These are phyloP conservation scores for Pyrrhosoma nymphula DNA, from an alignment of 2,888 invertebrate species.

Conservation along the genomic window DNA sequence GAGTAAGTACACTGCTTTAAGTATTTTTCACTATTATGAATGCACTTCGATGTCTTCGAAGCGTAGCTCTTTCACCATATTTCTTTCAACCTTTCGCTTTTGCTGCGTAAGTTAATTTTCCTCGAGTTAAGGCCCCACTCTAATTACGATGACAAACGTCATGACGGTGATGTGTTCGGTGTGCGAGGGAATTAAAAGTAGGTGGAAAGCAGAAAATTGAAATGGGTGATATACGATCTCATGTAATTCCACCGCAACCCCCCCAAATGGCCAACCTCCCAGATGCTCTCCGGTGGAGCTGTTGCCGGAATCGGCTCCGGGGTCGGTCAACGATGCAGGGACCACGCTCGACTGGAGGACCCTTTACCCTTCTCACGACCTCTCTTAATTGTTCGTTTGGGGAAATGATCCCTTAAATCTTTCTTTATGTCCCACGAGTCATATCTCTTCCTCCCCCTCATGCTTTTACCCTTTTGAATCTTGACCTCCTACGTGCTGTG, in stretches of 20 bases:
- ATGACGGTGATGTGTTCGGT: neutral
- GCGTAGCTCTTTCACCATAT: no score
- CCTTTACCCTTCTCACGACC: neutral
- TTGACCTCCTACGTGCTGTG: no score
- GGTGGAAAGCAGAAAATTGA: neutral
- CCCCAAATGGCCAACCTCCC: neutral
- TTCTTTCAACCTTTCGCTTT: no score
- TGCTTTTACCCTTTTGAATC: no score
- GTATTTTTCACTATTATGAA: no score
- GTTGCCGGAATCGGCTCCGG: neutral
- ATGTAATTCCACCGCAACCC: neutral
- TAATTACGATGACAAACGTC: neutral
- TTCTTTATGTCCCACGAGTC: neutral
- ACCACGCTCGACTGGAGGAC: neutral
- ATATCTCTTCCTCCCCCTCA: neutral
- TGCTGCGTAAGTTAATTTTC: no score
- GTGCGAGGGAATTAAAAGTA: neutral
- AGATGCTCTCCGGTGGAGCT: neutral
- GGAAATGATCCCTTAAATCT: slow-evolving; percentile 11
- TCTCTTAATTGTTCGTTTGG: slow-evolving; percentile 7
- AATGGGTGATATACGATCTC: neutral
- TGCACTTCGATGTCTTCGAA: no score
- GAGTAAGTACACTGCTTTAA: no score
- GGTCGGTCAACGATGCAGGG: neutral
- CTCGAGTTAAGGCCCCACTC: neutral